These are phyloP conservation scores for Zalophus californianus DNA, from an alignment of 2,797 vertebrate species.

Conservation along the genomic window DNA sequence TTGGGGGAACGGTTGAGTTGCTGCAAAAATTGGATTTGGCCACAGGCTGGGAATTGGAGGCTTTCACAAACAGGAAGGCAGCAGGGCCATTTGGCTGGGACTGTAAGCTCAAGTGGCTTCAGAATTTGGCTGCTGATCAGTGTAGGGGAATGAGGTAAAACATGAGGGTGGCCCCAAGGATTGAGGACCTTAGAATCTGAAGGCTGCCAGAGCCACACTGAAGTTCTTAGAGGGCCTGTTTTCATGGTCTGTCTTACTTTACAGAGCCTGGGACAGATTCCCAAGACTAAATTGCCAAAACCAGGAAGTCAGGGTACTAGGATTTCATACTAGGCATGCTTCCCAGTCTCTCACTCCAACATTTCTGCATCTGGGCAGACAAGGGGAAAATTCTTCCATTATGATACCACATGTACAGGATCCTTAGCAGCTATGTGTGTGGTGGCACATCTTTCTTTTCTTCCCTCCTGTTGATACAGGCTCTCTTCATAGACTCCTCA, in stretches of 20 bases:
- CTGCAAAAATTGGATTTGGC: background rate
- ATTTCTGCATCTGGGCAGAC: slow-evolving; percentile 65
- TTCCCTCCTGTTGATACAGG: background rate
- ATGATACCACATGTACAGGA: background rate
- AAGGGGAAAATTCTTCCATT: slow-evolving; percentile 47
- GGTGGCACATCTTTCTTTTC: background rate
- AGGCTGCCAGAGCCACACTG: background rate
- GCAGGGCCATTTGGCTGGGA: slow-evolving; percentile 12
- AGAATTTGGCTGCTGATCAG: slow-evolving; percentile 31
- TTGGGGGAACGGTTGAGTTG: background rate
- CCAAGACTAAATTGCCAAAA: slow-evolving; percentile 51
- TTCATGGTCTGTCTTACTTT: slow-evolving; percentile 2
- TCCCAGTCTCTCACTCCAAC: slow-evolving; percentile 71
- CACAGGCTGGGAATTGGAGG: background rate
- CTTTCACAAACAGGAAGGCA: background rate
- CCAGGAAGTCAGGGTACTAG: slow-evolving; percentile 49
- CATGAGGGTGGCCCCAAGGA: background rate
- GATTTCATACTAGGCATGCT: slow-evolving; percentile 71
- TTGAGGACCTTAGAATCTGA: background rate
- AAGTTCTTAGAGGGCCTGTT: slow-evolving; percentile 24
- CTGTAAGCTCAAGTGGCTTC: slow-evolving; percentile 7
- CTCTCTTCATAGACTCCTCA: background rate
- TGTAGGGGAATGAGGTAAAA: background rate
- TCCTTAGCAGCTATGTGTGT: background rate
- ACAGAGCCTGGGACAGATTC: slow-evolving; percentile 47